Base-by-base conservation (phyloP, 2,797 vertebrate genomes). In the Pelodytes ibericus region DNA sequence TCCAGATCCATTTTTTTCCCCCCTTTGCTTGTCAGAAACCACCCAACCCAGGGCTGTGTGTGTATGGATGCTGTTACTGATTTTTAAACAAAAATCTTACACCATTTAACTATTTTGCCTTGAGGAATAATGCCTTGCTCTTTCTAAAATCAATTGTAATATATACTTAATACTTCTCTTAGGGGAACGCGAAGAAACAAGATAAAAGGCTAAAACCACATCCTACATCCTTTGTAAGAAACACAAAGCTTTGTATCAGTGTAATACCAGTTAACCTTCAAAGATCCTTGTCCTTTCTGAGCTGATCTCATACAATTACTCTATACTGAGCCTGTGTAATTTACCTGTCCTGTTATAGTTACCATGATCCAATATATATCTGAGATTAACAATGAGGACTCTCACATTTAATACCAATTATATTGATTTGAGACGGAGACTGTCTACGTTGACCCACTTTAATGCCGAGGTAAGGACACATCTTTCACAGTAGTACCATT, bases 191-290 rank as follows among this genome's bases (percentile, higher is more conserved):
- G 69, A 76, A 72, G 80, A 71, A 29, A 69, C 2, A 8, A 83
- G 83, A 83, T 71, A 72, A 82, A 71, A 74, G 76, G 75, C 80
- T n/a, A 30, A 44, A 60, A 81, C 72, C 81, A 83, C 79, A 81
- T 77, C 80, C 74, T 65, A 71, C 18, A 71, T 71, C 84, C 79
- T 86, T 76, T 77, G 82, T 80, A 72, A 64, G 82, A 83, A 75
- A 72, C 83, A 70, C 67, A 74, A 68, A 82, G 77, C 83, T 80
- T 75, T 22, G 71, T 58, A 60, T 71, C 67, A 66, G 70, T 75
- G 58, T 64, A 47, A 64, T 3, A 39, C n/a, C 58, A 9, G 79
- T 73, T 79, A 80, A 79, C 83, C 85, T 89, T 85, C 81, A 84
- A 83, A 87, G 75, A 82, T 80, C 81, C 82, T 87, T 82, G 76